Conservation (phyloP, 2,113 vertebrate species). For the Melozone crissalis region DNA sequence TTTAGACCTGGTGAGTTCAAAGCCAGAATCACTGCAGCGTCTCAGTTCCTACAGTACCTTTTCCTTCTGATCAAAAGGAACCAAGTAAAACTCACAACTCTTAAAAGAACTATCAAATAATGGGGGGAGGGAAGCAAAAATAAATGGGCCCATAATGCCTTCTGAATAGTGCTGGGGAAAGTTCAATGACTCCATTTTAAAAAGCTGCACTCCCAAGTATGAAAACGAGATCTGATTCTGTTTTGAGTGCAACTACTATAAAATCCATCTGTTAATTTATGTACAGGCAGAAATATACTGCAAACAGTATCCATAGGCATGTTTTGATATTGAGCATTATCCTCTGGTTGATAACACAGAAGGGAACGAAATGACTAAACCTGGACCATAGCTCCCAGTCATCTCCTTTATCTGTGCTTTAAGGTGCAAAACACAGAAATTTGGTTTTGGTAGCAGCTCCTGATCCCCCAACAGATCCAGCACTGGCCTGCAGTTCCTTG, state of each 20-base stretch:
- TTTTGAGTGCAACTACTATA: not conserved
- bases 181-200: slow-evolving; percentile 20
- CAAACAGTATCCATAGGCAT: accelerated
- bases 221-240: not conserved
- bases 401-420: not conserved
- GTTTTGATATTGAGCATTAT: not conserved
- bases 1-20: slow-evolving; percentile 77
- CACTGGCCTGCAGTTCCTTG: not conserved
- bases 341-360: not conserved
- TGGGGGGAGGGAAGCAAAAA: slow-evolving; percentile 56
- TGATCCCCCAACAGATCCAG: not conserved
- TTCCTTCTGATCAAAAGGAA: slow-evolving; percentile 62
- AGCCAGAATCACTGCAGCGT: slow-evolving; percentile 29
- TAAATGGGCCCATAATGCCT: slow-evolving; percentile 6
- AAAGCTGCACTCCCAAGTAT: not conserved
- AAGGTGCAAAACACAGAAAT: not conserved
- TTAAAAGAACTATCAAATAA: slow-evolving; percentile 67
- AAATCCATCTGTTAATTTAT: not conserved
- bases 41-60: slow-evolving; percentile 46
- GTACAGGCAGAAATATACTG: not conserved
- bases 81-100: slow-evolving; percentile 38
- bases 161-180: not conserved
- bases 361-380: not conserved
- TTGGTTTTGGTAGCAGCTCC: not conserved
- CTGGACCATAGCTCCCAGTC: not conserved